Evolutionary conservation across 92 coral and sea anemone species (phyloP).

Genomic region (Montipora capitata): DNA sequence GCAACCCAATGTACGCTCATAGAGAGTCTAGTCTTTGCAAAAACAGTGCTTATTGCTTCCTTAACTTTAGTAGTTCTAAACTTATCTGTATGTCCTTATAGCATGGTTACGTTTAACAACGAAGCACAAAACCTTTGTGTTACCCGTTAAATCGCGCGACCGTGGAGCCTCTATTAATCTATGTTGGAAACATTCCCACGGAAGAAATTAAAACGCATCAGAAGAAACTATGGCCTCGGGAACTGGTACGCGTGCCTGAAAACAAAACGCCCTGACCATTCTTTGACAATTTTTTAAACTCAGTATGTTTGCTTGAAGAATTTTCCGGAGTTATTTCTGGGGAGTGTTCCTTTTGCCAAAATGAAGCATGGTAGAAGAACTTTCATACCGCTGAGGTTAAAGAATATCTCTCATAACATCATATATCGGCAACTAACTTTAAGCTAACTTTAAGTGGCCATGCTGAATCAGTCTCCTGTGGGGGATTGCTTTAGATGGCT

Average conservation of each 20-base stretch:
- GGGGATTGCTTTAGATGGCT: too few species aligned
- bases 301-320: neutral
- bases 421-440: too few species aligned
- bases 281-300: too few species aligned
- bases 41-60: too few species aligned
- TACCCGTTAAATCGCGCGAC: neutral
- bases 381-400: too few species aligned
- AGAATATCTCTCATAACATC: neutral
- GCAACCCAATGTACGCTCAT: too few species aligned
- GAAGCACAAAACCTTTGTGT: neutral
- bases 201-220: neutral
- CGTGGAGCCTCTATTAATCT: slow-evolving; percentile 1
- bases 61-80: too few species aligned
- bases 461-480: too few species aligned
- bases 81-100: too few species aligned
- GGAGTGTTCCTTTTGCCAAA: neutral
- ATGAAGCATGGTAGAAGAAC: neutral
- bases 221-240: neutral
- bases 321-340: neutral
- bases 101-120: neutral
- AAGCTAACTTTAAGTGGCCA: too few species aligned
- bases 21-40: too few species aligned
- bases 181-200: neutral
- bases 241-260: too few species aligned
- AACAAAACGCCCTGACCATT: neutral